These are phyloP conservation scores for Lordiphosa collinella DNA, from an alignment of 1,140 invertebrate genomes.

Conservation along the genomic window DNA sequence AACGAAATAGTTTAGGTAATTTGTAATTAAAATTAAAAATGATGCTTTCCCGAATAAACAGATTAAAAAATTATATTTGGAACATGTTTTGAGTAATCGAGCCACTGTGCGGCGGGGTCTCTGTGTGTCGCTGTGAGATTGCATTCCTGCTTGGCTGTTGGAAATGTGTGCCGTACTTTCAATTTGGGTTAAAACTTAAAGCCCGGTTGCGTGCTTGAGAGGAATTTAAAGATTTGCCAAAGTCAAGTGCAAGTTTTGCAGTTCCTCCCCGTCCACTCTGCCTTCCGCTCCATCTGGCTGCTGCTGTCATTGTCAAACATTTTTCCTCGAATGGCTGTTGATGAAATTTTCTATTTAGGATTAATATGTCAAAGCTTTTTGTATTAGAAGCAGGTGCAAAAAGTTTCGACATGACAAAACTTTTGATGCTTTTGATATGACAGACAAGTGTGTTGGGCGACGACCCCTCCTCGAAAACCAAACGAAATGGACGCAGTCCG, in stretches of 20 bases:
- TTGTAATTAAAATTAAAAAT: too few relatives aligned
- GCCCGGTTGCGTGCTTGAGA: background rate
- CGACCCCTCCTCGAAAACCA: background rate
- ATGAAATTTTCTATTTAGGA: conserved; percentile 72
- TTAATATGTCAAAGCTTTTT: conserved; percentile 69
- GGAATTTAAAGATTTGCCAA: conserved; percentile 4
- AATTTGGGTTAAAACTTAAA: conserved; percentile 69
- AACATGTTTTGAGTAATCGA: too few relatives aligned
- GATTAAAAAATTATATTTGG: too few relatives aligned
- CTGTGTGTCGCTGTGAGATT: conserved; percentile 9
- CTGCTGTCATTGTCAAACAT: too few relatives aligned
- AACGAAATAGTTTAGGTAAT: too few relatives aligned
- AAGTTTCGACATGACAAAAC: conserved; percentile 67
- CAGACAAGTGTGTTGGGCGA: conserved; percentile 43
- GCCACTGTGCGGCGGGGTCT: conserved; percentile 1
- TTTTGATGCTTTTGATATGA: conserved; percentile 71
- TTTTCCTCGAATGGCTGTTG: conserved; percentile 16
- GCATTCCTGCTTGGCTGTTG: conserved; percentile 15
- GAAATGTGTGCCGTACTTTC: conserved; percentile 52
- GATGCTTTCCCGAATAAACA: too few relatives aligned
- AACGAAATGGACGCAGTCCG: background rate
- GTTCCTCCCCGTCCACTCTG: too few relatives aligned
- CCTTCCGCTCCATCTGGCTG: too few relatives aligned
- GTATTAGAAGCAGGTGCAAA: conserved; percentile 50
- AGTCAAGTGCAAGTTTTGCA: background rate